Percentiles rank a stretch among this genome's conserved stretches.
These are phyloP conservation scores for Xylocopa sonorina DNA, from an alignment of 1,140 invertebrate species.

Conservation along the genomic window DNA sequence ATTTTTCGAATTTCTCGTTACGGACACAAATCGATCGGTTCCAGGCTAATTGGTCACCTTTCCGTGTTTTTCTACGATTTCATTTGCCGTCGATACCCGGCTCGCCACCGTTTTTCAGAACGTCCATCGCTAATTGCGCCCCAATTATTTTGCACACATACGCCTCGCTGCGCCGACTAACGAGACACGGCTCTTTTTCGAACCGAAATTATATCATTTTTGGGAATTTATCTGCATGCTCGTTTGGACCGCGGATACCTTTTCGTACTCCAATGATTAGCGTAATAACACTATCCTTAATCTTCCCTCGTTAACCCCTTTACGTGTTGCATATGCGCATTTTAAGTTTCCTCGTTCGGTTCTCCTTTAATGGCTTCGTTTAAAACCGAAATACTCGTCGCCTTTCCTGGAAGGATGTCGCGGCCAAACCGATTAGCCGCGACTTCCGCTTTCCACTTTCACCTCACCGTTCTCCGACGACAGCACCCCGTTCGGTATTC, in stretches of 20 bases:
- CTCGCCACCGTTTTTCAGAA: no score
- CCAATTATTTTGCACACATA: background rate
- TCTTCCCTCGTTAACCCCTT: no score
- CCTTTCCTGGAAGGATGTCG: background rate
- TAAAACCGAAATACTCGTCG: no score
- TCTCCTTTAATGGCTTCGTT: no score
- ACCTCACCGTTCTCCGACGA: background rate
- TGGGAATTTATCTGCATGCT: background rate
- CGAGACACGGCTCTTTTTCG: background rate
- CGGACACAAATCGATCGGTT: background rate
- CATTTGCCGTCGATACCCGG: background rate
- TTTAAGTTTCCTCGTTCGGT: background rate
- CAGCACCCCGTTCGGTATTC: background rate
- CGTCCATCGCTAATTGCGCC: background rate
- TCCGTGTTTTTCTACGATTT: background rate
- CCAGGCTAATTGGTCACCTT: background rate
- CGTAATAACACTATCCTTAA: background rate
- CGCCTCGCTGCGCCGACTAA: background rate
- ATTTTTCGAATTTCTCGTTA: slow-evolving; percentile 21
- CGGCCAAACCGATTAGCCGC: background rate
- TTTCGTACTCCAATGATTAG: background rate
- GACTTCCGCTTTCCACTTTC: background rate
- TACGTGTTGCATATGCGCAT: no score
- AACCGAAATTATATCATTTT: no score
- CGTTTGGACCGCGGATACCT: background rate